Conservation (phyloP, 2,888 invertebrate species). For the Coleophora flavipennella region DNA sequence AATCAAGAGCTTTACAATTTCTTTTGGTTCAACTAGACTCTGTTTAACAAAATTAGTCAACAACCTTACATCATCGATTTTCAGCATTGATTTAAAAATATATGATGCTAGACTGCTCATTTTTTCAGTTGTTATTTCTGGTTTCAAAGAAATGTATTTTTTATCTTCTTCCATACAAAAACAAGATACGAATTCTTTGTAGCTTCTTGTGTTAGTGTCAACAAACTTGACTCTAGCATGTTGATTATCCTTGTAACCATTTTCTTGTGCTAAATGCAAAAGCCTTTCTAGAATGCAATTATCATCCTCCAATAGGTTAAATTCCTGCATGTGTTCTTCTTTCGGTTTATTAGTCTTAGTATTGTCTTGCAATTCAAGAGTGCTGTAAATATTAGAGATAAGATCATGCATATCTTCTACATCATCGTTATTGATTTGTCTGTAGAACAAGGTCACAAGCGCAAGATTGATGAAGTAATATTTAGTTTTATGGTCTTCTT, state of each 20-base stretch:
- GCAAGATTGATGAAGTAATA: constrained; percentile 45
- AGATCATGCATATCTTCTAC: constrained; percentile 43
- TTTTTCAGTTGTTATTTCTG: constrained; percentile 38
- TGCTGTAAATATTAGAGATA: constrained; percentile 29
- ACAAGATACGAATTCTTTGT: constrained; percentile 68
- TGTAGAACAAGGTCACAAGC: constrained; percentile 45
- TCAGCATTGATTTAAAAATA: constrained; percentile 62
- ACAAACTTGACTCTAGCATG: constrained; percentile 73
- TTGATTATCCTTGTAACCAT: constrained; percentile 47
- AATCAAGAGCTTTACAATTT: constrained; percentile 80
- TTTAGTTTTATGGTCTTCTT: constrained; percentile 34
- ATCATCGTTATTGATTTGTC: constrained; percentile 40
- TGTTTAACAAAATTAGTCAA: constrained; percentile 36
- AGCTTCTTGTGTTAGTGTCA: constrained; percentile 55
- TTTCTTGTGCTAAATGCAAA: constrained; percentile 70
- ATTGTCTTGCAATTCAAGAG: constrained; percentile 23
- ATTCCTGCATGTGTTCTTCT: constrained; percentile 18
- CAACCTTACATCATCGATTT: constrained; percentile 29
- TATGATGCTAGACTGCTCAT: constrained; percentile 41
- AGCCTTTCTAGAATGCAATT: constrained; percentile 76
- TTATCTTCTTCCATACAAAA: constrained; percentile 62
- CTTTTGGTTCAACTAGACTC: constrained; percentile 65
- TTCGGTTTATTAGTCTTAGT: constrained; percentile 19
- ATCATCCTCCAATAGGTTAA: constrained; percentile 68
- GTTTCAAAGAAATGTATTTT: constrained; percentile 36